Evolutionary conservation across 2,888 invertebrate species (phyloP), one percentile per base, ranked within the genome.

Genomic region (Odontocolon sp.): DNA sequence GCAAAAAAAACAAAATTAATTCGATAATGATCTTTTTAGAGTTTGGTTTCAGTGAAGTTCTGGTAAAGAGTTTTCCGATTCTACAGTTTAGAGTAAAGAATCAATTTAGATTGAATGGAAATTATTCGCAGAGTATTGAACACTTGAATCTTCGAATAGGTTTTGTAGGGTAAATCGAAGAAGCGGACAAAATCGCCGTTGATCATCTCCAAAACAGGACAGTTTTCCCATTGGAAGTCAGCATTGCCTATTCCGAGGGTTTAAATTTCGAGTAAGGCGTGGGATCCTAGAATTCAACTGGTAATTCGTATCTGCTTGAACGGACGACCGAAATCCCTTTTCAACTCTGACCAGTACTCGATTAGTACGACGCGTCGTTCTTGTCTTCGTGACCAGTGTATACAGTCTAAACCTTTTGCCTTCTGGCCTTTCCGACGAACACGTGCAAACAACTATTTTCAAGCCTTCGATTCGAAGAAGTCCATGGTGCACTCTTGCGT

Each of bases 401-500:
- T n/a, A 33, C 50, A 63, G 23, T 69, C 38, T 28, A 28, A 36
- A 68, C 45, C 45, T 38, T 42, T 14, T 38, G 14, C 64, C 33
- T 21, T 38, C 33, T 9, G 14, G 52, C 33, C 57, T 40, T 69
- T 54, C 14, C 50, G 45, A 66, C n/a, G 42, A 56, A 52, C 56
- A 72, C 72, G 68, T 77, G 68, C 72, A 61, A 9, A 26, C 33
- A 18, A 23, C 50, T 18, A 40, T 16, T n/a, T 11, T 21, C 56
- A 26, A 16, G 9, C 36, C 16, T 14, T n/a, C 28, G n/a, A 57
- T 77, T 77, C 77, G 42, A 23, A 38, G 77, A 77, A 77, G 54
- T 73, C 59, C 31, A 59, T 69, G 50, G 63, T 36, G 36, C 36
- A 57, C 50, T 23, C 6, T 11, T 21, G n/a, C 18, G 23, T 16